Conservation (phyloP, 2,888 invertebrate species). For the Trissolcus brochymenae region DNA sequence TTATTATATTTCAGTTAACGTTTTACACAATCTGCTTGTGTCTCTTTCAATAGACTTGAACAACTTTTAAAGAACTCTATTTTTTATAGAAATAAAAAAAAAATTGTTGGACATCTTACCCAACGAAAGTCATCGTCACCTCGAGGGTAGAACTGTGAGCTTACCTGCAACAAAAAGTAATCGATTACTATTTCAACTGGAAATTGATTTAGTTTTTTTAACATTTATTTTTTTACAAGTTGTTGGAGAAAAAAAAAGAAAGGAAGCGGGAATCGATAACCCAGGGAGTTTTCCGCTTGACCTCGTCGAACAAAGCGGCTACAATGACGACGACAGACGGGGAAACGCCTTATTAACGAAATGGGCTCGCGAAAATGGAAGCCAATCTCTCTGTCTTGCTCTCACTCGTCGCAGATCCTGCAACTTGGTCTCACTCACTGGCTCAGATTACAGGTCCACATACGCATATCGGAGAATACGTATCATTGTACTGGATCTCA, state of each 20-base stretch:
- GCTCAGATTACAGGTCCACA: slow-evolving; percentile 46
- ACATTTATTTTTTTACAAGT: no score
- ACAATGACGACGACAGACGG: slow-evolving; percentile 26
- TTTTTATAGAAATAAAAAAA: no score
- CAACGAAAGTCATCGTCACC: no score
- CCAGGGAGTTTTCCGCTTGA: slow-evolving; percentile 61
- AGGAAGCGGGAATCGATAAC: slow-evolving; percentile 26
- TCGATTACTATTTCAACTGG: neutral
- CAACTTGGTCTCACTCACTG: slow-evolving; percentile 7
- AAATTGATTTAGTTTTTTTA: no score
- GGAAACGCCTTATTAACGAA: slow-evolving; percentile 68
- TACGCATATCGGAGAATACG: slow-evolving; percentile 61
- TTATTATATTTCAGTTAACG: no score
- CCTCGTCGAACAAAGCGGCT: slow-evolving; percentile 52
- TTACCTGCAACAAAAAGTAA: slow-evolving; percentile 12
- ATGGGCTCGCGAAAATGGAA: slow-evolving; percentile 61
- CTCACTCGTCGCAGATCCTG: slow-evolving; percentile 5
- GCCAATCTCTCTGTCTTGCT: slow-evolving; percentile 20
- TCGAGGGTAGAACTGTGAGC: neutral
- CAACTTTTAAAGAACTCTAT: no score
- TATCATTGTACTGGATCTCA: slow-evolving; percentile 72
- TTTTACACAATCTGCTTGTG: no score
- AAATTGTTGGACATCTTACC: no score
- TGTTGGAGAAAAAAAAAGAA: slow-evolving; percentile 10
- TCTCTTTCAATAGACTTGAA: no score